Percentiles rank a stretch among this genome's conserved stretches.
Evolutionary conservation across 2,797 vertebrate genomes (phyloP).

Genomic region (Mormyrops boulengeri): DNA sequence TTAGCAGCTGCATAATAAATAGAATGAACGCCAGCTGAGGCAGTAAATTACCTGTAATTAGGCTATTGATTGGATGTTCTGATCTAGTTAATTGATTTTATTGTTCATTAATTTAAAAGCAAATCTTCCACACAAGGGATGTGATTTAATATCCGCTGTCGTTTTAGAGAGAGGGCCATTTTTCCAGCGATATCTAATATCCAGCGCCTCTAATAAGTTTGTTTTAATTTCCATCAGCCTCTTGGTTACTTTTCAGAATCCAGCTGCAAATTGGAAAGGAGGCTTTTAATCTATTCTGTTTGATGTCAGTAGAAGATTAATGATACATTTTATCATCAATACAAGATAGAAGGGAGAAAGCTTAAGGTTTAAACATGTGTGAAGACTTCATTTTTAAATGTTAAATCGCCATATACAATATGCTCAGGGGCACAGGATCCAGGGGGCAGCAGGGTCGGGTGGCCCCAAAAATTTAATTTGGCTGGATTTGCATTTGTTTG

Average conservation of each 20-base stretch:
- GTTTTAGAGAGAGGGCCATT: conserved; percentile 29
- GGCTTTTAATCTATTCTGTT: neutral
- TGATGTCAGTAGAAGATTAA: neutral
- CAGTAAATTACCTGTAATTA: conserved; percentile 60
- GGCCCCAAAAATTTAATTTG: neutral
- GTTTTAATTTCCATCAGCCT: conserved; percentile 19
- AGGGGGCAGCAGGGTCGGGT: neutral
- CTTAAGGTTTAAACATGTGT: neutral
- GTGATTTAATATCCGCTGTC: conserved; percentile 31
- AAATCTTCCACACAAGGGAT: conserved; percentile 33
- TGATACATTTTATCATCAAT: conserved; percentile 1
- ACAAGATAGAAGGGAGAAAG: neutral
- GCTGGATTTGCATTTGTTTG: neutral
- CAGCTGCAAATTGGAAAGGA: neutral
- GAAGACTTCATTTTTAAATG: neutral
- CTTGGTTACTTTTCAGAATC: neutral
- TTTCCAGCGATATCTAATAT: conserved; percentile 29
- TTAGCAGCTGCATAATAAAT: conserved; percentile 55
- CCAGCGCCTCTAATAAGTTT: conserved; percentile 35
- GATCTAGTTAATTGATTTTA: conserved; percentile 59
- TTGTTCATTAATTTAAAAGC: conserved; percentile 57
- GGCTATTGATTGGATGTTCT: conserved; percentile 53
- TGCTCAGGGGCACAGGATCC: neutral
- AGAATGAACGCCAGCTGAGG: conserved; percentile 54
- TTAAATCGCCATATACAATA: neutral